These are phyloP conservation scores for Lasioglossum figueresi DNA, from an alignment of 2,888 invertebrate species.

Conservation along the genomic window DNA sequence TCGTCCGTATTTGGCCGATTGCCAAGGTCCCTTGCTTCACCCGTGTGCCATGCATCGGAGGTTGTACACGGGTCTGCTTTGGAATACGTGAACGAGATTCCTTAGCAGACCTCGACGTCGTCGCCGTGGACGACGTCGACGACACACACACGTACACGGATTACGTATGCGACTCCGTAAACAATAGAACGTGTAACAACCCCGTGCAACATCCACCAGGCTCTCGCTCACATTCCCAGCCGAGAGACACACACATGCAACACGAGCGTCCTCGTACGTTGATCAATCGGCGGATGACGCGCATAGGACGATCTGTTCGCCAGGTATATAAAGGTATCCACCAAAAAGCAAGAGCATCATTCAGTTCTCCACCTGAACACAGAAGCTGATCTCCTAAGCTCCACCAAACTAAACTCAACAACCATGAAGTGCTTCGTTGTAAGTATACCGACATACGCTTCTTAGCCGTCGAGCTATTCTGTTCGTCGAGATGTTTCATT, in stretches of 20 bases:
- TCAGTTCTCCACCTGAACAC: slow-evolving; percentile 70
- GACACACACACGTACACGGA: slow-evolving; percentile 28
- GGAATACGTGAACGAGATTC: slow-evolving; percentile 69
- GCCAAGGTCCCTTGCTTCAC: slow-evolving; percentile 79
- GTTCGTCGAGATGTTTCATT: not conserved
- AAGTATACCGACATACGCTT: slow-evolving; percentile 65
- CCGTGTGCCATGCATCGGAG: slow-evolving; percentile 58
- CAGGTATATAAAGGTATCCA: slow-evolving; percentile 78
- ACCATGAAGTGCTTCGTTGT: slow-evolving; percentile 79
- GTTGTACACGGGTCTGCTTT: slow-evolving; percentile 51
- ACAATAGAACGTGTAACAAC: slow-evolving; percentile 68
- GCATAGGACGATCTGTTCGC: slow-evolving; percentile 66
- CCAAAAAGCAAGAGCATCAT: slow-evolving; percentile 76
- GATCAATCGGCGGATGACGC: slow-evolving; percentile 75
- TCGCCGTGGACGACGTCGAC: slow-evolving; percentile 25
- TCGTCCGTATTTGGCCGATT: slow-evolving; percentile 78
- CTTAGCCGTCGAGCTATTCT: not conserved
- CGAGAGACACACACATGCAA: slow-evolving; percentile 25
- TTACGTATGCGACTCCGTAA: slow-evolving; percentile 61
- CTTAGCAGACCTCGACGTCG: slow-evolving; percentile 56
- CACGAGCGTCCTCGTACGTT: slow-evolving; percentile 72
- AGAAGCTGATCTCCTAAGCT: slow-evolving; percentile 63
- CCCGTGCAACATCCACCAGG: slow-evolving; percentile 59
- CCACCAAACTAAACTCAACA: slow-evolving; percentile 46
- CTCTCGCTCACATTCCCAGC: slow-evolving; percentile 21